These are phyloP conservation scores for Brachyistius frenatus DNA, from an alignment of 2,113 vertebrate species.

Conservation along the genomic window DNA sequence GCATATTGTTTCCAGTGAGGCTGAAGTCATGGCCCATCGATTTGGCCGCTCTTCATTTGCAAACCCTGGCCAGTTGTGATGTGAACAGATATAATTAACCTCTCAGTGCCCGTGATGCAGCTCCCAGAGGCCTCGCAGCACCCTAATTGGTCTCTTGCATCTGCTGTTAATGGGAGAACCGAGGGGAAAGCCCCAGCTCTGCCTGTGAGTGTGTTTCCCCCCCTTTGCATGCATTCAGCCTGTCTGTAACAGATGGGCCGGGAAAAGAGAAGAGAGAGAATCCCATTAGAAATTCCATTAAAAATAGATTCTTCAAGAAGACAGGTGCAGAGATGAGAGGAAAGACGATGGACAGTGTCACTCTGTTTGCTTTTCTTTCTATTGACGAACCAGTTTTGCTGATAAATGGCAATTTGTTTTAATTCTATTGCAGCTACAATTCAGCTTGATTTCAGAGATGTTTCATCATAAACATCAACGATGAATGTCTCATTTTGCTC, in stretches of 20 bases:
- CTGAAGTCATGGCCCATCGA: conserved; percentile 15
- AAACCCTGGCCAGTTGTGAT: conserved; percentile 40
- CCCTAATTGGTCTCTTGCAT: conserved; percentile 71
- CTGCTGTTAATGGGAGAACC: conserved; percentile 58
- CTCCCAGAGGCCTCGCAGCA: conserved; percentile 43
- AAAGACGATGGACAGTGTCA: not conserved
- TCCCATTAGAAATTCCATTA: conserved; percentile 70
- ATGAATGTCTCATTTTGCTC: not conserved
- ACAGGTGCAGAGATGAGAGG: conserved; percentile 66
- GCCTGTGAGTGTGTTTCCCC: conserved; percentile 8
- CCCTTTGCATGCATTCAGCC: conserved; percentile 25
- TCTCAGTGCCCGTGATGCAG: conserved; percentile 26
- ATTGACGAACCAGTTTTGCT: not conserved
- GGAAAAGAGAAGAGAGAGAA: conserved; percentile 27
- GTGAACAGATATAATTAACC: conserved; percentile 71
- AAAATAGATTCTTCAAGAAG: conserved; percentile 68
- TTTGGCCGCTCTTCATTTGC: conserved; percentile 9
- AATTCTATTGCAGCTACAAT: not conserved
- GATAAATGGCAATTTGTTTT: not conserved
- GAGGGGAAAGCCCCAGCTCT: conserved; percentile 28
- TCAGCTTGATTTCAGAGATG: not conserved
- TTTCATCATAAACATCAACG: not conserved
- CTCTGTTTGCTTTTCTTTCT: conserved; percentile 20
- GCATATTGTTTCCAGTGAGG: conserved; percentile 14
- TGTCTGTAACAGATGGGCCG: conserved; percentile 68